Conservation (phyloP, 2,888 invertebrate species). For the Callimorpha dominula region DNA sequence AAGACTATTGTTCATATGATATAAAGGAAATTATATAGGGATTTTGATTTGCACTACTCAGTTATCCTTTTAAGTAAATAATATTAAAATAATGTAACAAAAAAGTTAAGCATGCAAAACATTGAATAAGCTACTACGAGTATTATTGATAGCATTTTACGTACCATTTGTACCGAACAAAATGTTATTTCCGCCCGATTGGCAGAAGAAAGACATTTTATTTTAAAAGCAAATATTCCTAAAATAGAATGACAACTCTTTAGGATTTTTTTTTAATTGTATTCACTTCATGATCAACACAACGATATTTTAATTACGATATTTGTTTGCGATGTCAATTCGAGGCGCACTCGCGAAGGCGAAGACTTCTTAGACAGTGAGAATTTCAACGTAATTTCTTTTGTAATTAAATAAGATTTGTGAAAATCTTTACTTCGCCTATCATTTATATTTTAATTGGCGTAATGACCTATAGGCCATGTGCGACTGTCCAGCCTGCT, state of each 20-base stretch:
- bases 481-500: neutral
- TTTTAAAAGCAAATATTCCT: no score
- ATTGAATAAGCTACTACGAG: no score
- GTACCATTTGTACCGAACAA: neutral
- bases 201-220: neutral
- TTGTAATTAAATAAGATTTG: neutral
- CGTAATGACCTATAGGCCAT: neutral
- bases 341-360: neutral
- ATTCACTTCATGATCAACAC: neutral
- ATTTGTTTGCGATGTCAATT: neutral
- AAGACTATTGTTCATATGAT: no score
- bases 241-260: neutral
- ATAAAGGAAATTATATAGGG: no score
- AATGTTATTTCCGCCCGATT: neutral
- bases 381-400: neutral
- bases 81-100: no score
- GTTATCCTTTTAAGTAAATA: no score
- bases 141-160: no score
- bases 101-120: no score
- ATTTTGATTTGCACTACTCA: no score
- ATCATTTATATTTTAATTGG: neutral
- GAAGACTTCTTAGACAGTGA: neutral
- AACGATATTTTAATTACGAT: neutral
- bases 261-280: neutral
- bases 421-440: neutral